phyloP scores from a whole-genome alignment of 2,797 vertebrate species.

The Tragopan temminckii region DNA sequence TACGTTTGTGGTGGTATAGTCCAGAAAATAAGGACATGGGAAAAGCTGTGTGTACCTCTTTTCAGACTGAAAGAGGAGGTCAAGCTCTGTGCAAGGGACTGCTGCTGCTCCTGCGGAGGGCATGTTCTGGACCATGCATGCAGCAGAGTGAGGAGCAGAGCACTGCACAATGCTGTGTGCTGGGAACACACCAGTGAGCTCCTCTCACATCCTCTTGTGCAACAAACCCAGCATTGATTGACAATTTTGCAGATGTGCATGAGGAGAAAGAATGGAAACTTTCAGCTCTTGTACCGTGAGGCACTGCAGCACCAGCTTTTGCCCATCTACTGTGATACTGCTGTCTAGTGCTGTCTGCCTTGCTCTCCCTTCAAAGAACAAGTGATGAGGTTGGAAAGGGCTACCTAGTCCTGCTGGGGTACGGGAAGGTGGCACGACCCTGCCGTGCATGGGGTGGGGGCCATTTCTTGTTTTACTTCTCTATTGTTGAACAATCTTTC shows the following conservation, averaged over 20 bases:
- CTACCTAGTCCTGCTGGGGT: background rate
- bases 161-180: accelerated
- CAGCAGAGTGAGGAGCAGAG: background rate
- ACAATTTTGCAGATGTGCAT: background rate
- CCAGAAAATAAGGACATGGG: background rate
- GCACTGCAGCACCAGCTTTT: background rate
- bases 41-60: background rate
- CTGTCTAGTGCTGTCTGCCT: background rate
- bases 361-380: background rate
- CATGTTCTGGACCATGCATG: background rate
- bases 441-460: background rate
- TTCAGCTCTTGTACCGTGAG: background rate
- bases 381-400: background rate
- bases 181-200: background rate
- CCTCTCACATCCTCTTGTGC: background rate
- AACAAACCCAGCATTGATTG: background rate
- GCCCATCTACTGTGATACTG: accelerated
- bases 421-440: background rate
- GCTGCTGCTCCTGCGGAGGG: background rate
- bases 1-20: accelerated
- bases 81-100: background rate
- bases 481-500: background rate
- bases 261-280: background rate
- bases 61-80: background rate
- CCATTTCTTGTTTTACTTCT: background rate